phyloP scores from a whole-genome alignment of 2,797 vertebrate genomes.

The Fundulus diaphanus region DNA sequence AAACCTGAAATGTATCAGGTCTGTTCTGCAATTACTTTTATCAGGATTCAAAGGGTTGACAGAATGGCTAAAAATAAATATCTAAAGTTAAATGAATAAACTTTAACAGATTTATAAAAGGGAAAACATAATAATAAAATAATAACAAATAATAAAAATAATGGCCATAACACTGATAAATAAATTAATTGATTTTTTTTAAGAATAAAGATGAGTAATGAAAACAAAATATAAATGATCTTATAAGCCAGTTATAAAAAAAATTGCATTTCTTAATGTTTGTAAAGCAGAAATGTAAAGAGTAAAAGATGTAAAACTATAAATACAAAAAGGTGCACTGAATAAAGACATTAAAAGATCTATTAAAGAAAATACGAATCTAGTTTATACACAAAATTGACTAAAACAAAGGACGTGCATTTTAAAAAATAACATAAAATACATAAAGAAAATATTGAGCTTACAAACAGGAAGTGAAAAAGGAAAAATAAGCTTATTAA shows the following conservation, averaged over 20 bases:
- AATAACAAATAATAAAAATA: neutral
- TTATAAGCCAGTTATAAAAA: no score
- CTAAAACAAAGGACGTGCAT: neutral
- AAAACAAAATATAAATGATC: neutral
- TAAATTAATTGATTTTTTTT: no score
- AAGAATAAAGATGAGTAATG: neutral
- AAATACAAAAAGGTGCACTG: no score
- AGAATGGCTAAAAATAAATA: no score
- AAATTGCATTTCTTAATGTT: no score
- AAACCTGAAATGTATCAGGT: neutral
- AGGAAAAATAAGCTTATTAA: neutral
- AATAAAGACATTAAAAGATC: neutral
- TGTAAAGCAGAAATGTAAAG: no score
- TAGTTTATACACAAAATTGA: neutral
- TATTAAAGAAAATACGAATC: neutral
- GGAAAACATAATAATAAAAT: neutral
- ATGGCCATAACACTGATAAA: neutral
- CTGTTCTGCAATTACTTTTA: no score
- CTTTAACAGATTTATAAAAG: no score
- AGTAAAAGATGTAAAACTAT: no score
- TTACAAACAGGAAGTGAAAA: neutral
- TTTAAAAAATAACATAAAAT: no score
- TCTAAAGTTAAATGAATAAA: no score
- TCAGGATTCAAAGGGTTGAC: no score
- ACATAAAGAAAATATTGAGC: neutral